These are phyloP conservation scores for Aspidiotus rigidus DNA, from an alignment of 2,888 invertebrate species.

Conservation along the genomic window DNA sequence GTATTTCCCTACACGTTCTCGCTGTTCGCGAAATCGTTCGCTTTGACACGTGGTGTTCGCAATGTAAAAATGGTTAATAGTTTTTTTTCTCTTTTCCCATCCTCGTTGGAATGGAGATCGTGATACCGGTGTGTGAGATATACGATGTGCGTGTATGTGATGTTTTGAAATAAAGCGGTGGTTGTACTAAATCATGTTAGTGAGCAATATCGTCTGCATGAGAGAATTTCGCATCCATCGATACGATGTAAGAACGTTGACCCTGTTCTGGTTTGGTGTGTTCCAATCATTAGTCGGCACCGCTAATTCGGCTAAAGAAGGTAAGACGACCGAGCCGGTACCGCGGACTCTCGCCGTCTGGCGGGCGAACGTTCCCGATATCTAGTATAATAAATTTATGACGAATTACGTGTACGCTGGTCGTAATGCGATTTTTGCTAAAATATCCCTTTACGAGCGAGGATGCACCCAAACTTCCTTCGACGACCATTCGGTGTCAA, in stretches of 20 bases:
- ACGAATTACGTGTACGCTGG: too few relatives aligned
- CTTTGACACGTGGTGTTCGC: slow-evolving; percentile 7
- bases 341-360: too few relatives aligned
- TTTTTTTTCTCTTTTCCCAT: slow-evolving; percentile 11
- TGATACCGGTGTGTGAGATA: background rate
- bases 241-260: slow-evolving; percentile 5
- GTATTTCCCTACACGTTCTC: background rate
- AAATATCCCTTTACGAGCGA: too few relatives aligned
- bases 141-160: background rate
- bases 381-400: too few relatives aligned
- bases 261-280: slow-evolving; percentile 10
- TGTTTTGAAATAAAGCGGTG: background rate
- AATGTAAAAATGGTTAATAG: background rate
- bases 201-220: background rate
- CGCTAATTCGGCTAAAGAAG: slow-evolving; percentile 11
- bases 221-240: background rate
- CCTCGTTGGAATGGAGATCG: background rate
- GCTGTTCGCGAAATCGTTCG: background rate
- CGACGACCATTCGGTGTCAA: too few relatives aligned
- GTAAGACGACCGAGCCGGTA: background rate
- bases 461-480: too few relatives aligned
- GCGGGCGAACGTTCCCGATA: too few relatives aligned
- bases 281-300: background rate
- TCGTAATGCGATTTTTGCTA: too few relatives aligned
- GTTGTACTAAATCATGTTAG: background rate